These are phyloP conservation scores for Platanista minor DNA, from an alignment of 2,113 vertebrate genomes.

Conservation along the genomic window DNA sequence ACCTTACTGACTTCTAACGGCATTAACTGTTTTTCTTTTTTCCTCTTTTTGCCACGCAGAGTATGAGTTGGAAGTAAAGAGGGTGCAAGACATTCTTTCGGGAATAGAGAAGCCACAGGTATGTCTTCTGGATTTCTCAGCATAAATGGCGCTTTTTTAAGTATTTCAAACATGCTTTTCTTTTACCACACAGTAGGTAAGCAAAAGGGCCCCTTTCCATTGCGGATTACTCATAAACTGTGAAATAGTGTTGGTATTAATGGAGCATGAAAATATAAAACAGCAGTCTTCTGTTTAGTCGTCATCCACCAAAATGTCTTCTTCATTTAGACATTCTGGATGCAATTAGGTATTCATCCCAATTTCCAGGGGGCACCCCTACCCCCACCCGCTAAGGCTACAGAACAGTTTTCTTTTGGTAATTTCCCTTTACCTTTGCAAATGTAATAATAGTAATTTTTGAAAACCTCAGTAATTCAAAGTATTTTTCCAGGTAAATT, in stretches of 20 bases:
- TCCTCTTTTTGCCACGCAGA: constrained; percentile 82
- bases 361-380: not conserved
- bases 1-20: constrained; percentile 30
- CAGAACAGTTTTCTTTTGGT: constrained; percentile 22
- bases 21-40: constrained; percentile 59
- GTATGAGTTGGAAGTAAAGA: constrained; percentile 94
- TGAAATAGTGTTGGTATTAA: constrained; percentile 40
- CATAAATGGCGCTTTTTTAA: not conserved
- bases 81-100: constrained; percentile 94
- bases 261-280: constrained; percentile 13
- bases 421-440: constrained; percentile 36
- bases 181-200: constrained; percentile 11
- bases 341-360: not conserved
- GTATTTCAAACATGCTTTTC: constrained; percentile 27
- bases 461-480: constrained; percentile 41
- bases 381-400: not conserved
- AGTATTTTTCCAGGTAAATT: constrained; percentile 41
- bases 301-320: not conserved
- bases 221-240: constrained; percentile 38
- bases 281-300: not conserved
- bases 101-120: constrained; percentile 98
- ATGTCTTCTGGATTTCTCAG: constrained; percentile 75
- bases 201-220: not conserved
- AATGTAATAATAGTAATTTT: constrained; percentile 45
- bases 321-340: constrained; percentile 33